Evolutionary conservation across 2,797 vertebrate genomes (phyloP), one percentile per base, ranked within the genome.

Genomic region (Bufotes viridis): DNA sequence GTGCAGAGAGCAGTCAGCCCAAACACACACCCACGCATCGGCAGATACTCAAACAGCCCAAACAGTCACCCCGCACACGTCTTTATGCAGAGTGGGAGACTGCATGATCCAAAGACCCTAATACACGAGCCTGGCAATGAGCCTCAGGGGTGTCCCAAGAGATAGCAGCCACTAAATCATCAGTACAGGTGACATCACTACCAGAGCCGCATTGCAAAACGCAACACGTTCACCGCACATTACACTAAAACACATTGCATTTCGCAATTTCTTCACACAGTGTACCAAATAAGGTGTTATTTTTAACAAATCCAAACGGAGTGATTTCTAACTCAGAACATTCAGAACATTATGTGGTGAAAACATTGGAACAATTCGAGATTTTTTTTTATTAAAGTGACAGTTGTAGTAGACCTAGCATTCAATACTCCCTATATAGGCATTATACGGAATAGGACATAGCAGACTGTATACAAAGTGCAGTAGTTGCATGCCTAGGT

Each of bases 11-110:
- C 72, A 81, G 76, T 82, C 88, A 89, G 78, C 88, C 84, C 61
- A 86, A 85, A 89, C 88, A 86, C 84, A 29, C 82, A 76, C 88
- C 88, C 84, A 89, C 88, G 60, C 87, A 89, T 80, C 70, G 84
- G 51, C 78, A 69, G 79, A 89, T 81, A 89, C 78, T 72, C 84
- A 81, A n/a, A 29, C 24, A 78, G 78, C 78, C 87, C 83, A 88
- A 85, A 85, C 83, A 61, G 60, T 81, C 87, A 81, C 82, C 88
- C 85, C 88, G 78, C 78, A 85, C 84, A 78, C 26, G n/a, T 76
- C 79, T 72, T 67, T 61, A 58, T 13, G 57, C 42, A 13, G 17
- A 49, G 29, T 26, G 6, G 60, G 20, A 57, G 17, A 60, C 88
- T 70, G 60, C 34, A 58, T 29, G 58, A 76, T 75, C 51, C 60